Percentiles rank a stretch among this genome's conserved stretches.
Conservation (phyloP, 2,888 invertebrate genomes). For the Noctua janthina region DNA sequence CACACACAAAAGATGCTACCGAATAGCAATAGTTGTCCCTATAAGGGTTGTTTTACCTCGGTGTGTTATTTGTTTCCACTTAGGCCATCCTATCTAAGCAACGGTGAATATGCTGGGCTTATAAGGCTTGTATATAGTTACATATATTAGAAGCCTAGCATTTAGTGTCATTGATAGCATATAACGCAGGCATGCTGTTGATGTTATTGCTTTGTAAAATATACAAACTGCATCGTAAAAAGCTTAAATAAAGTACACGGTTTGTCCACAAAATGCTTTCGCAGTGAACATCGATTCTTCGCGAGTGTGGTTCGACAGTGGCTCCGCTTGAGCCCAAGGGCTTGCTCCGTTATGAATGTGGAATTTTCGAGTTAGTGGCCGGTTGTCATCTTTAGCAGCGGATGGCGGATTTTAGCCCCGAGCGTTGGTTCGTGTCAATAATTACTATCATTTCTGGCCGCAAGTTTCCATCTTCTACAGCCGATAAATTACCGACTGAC, state of each 20-base stretch:
- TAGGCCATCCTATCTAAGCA: conserved; percentile 68
- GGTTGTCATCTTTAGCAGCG: conserved; percentile 83
- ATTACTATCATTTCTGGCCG: conserved; percentile 87
- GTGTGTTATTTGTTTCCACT: conserved; percentile 84
- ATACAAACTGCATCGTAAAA: conserved; percentile 39
- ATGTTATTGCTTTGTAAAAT: conserved; percentile 46
- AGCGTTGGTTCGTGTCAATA: conserved; percentile 87
- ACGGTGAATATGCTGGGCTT: conserved; percentile 67
- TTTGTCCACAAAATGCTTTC: conserved; percentile 76
- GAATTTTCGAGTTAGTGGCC: conserved; percentile 88
- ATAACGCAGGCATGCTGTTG: conserved; percentile 24
- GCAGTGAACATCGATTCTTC: conserved; percentile 76
- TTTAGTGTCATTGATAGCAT: conserved; percentile 46
- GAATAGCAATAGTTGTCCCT: conserved; percentile 83
- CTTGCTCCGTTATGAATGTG: conserved; percentile 85
- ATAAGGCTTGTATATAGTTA: conserved; percentile 56
- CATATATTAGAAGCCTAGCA: conserved; percentile 36
- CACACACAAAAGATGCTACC: conserved; percentile 85
- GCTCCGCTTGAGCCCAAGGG: conserved; percentile 82
- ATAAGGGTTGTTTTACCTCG: conserved; percentile 80
- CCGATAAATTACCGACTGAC: conserved; percentile 83
- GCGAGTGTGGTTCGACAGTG: conserved; percentile 74
- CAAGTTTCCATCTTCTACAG: conserved; percentile 83
- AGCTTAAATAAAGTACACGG: conserved; percentile 66
- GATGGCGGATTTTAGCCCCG: conserved; percentile 78